Evolutionary conservation across 2,113 vertebrate species (phyloP).

Genomic region (Paradisaea rubra): DNA sequence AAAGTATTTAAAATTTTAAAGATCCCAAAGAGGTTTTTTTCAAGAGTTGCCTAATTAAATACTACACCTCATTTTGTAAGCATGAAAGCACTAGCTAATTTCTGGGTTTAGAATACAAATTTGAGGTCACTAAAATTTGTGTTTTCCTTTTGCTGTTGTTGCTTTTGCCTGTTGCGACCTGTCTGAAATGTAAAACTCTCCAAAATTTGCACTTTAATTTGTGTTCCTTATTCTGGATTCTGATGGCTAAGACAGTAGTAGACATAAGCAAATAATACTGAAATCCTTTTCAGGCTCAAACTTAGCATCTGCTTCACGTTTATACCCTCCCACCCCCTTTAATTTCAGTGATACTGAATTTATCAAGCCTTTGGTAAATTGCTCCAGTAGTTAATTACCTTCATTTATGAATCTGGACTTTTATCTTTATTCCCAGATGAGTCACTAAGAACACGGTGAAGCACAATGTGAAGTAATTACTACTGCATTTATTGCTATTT

Average conservation of each 20-base stretch:
- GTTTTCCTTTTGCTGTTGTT: background rate
- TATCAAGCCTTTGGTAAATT: conserved; percentile 52
- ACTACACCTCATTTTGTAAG: background rate
- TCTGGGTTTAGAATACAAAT: background rate
- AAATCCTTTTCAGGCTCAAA: background rate
- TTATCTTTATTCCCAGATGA: conserved; percentile 57
- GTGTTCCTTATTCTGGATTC: background rate
- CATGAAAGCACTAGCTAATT: background rate
- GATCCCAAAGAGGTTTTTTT: background rate
- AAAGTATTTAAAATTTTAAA: background rate
- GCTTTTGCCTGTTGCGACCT: background rate
- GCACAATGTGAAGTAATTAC: conserved; percentile 53
- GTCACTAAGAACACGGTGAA: conserved; percentile 40
- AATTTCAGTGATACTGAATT: conserved; percentile 29
- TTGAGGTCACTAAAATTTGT: background rate
- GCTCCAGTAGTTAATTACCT: conserved; percentile 55
- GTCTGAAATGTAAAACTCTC: background rate
- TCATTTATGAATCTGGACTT: conserved; percentile 65
- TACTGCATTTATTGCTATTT: conserved; percentile 56
- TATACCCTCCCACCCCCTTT: background rate
- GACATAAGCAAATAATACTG: background rate
- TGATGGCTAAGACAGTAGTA: background rate
- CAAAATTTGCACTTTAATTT: background rate
- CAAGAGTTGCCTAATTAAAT: background rate
- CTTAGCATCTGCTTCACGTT: conserved; percentile 29